Base-by-base conservation (phyloP, 2,113 vertebrate species). In the Stercorarius parasiticus region DNA sequence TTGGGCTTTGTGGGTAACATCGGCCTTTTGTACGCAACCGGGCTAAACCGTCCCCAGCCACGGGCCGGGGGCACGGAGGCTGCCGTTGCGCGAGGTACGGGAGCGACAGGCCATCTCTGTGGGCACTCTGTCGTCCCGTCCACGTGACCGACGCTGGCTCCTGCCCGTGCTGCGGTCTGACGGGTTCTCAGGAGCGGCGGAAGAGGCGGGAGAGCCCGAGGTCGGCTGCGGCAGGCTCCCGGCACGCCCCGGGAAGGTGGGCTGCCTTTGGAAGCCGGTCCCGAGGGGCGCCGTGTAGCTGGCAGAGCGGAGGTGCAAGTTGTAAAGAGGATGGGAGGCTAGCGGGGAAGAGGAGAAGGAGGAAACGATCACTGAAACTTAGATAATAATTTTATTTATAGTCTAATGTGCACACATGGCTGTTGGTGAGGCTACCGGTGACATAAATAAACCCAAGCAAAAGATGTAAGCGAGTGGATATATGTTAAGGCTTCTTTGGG, bases 391-490 rank as follows among this genome's bases (percentile, higher is more conserved):
- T 98, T 98, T 97, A 98, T 97, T 98, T 96, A 88, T 95, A 94
- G 95, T 85, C 84, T 97, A 80, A 93, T 74, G 92, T 96, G 96
- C 89, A 92, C 97, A 96, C 97, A 92, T 89, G 97, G 97, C 88
- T 92, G 96, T 96, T 96, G 86, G 55, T 90, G 97, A 97, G 97
- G 95, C 96, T 97, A 97, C 96, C 97, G 95, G 97, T 98, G 98
- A 97, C 95, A 96, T 93, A 98, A 98, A 98, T 97, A 97, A 98
- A 97, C 95, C 98, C 96, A 97, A 97, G 97, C 96, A 90, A 97
- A 97, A 97, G 97, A 98, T 95, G 94, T 95, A 98, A 97, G 98
- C 98, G 64, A 98, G 95, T 97, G 86, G 93, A 92, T 98, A 97
- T 82, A 96, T 71, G 92, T 86, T 82, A 94, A 98, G 88, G 87